phyloP scores from a whole-genome alignment of 2,888 invertebrate genomes.

The Sceliomorpha sp. region DNA sequence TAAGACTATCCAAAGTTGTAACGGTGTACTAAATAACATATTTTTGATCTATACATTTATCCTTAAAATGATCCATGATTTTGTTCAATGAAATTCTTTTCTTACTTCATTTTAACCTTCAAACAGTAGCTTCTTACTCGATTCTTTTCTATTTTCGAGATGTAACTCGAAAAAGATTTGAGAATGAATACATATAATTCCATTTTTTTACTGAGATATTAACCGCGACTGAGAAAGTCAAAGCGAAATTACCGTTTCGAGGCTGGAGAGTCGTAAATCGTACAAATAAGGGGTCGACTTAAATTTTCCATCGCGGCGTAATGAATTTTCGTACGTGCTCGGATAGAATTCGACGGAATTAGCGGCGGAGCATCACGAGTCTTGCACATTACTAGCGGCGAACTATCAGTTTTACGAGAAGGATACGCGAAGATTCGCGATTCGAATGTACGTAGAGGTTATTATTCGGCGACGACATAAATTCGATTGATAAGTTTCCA shows the following conservation, averaged over 20 bases:
- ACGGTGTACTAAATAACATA: no score
- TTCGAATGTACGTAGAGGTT: conserved; percentile 12
- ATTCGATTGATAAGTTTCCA: conserved; percentile 40
- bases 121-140: no score
- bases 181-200: conserved; percentile 10
- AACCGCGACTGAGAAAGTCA: conserved; percentile 29
- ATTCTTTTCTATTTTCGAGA: no score
- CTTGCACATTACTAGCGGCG: conserved; percentile 28
- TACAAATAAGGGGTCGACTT: conserved; percentile 59
- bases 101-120: no score
- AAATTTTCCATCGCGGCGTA: conserved; percentile 67
- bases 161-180: no score
- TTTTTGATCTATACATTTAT: no score
- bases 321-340: conserved; percentile 59
- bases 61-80: no score
- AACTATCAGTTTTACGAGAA: conserved; percentile 50
- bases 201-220: conserved; percentile 22
- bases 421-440: conserved; percentile 8
- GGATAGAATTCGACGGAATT: conserved; percentile 61
- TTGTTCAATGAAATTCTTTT: no score
- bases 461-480: conserved; percentile 22
- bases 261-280: conserved; percentile 66
- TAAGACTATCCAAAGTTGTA: no score
- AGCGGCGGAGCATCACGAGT: conserved; percentile 48
- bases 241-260: conserved; percentile 31